Conservation (phyloP, 2,888 invertebrate genomes). For the Diaphora mendica region DNA sequence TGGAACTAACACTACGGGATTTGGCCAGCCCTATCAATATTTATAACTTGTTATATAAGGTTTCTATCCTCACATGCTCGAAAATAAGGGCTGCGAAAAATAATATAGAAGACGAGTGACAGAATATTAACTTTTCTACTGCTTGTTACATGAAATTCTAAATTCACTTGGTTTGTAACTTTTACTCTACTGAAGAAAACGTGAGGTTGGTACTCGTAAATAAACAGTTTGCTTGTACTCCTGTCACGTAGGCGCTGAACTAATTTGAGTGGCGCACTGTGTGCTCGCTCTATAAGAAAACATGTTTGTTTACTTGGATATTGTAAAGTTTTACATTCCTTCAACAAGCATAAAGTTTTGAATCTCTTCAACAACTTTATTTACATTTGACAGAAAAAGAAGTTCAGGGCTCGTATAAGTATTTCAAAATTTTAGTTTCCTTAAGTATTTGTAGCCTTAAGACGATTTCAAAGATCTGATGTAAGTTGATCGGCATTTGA, state of each 20-base stretch:
- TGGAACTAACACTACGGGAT: neutral
- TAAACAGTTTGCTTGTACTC: constrained; percentile 15
- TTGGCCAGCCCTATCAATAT: neutral
- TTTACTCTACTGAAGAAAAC: constrained; percentile 17
- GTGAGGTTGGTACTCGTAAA: constrained; percentile 17
- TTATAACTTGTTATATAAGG: no score
- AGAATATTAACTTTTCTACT: neutral
- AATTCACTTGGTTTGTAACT: constrained; percentile 14
- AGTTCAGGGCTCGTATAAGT: neutral
- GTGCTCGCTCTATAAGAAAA: constrained; percentile 3
- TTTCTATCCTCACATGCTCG: neutral
- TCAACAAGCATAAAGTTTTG: neutral
- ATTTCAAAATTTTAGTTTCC: neutral
- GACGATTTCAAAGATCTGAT: neutral
- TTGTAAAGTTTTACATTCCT: constrained; percentile 1
- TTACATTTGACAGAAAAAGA: neutral
- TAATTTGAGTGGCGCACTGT: constrained; percentile 20
- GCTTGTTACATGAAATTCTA: constrained; percentile 4
- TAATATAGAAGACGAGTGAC: neutral
- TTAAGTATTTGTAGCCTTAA: neutral
- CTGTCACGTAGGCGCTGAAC: constrained; percentile 14
- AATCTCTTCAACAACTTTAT: neutral
- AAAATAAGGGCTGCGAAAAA: neutral
- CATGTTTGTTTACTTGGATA: neutral
- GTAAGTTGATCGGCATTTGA: neutral